These are phyloP conservation scores for Manis javanica DNA, from an alignment of 2,797 vertebrate genomes.

Conservation along the genomic window DNA sequence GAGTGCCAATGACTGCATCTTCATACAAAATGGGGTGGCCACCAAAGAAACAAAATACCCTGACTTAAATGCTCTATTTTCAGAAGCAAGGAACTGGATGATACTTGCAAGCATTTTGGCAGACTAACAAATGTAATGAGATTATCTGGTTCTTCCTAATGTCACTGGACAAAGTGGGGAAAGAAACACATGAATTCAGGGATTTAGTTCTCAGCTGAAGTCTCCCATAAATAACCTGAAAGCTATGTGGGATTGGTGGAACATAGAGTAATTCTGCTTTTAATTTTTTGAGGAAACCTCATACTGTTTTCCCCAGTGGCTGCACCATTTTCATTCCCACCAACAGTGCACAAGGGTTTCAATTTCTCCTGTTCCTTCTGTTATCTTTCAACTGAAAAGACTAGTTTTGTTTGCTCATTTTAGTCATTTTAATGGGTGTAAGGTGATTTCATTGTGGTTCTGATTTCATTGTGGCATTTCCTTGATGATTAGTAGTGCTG, in stretches of 20 bases:
- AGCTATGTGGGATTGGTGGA: background rate
- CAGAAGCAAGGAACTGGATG: background rate
- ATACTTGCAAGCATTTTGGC: background rate
- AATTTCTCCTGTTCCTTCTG: background rate
- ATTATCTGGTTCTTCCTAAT: background rate
- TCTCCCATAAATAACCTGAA: background rate
- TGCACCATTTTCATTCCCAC: background rate
- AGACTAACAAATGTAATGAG: background rate
- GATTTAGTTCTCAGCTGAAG: background rate
- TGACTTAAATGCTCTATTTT: background rate
- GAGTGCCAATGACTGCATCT: background rate
- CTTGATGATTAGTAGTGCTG: background rate
- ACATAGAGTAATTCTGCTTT: background rate
- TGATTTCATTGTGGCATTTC: background rate
- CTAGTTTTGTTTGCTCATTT: too few species aligned
- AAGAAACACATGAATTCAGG: background rate
- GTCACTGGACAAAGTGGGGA: background rate
- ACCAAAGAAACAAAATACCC: background rate
- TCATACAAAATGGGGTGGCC: background rate
- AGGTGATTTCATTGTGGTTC: background rate
- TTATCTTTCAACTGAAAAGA: too few species aligned
- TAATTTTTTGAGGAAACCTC: background rate
- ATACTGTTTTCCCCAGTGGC: background rate
- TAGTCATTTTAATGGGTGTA: background rate
- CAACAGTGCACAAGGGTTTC: background rate